Percentiles rank a stretch among this genome's conserved stretches.
phyloP scores from a whole-genome alignment of 1,140 invertebrate genomes.

The Anastrepha ludens region DNA sequence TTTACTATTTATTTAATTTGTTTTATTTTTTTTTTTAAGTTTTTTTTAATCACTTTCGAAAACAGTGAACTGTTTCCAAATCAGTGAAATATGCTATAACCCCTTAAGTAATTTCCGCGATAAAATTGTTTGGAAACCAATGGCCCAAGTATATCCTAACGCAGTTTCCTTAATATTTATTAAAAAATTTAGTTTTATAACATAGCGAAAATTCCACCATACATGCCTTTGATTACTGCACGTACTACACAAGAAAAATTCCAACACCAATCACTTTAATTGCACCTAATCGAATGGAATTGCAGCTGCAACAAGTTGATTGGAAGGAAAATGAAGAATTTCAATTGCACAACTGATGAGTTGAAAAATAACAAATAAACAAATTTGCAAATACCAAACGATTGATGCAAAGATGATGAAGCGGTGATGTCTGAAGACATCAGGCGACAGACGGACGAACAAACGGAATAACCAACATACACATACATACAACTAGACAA shows the following conservation, averaged over 20 bases:
- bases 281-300: constrained; percentile 41
- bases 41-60: no score
- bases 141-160: no score
- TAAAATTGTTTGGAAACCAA: no score
- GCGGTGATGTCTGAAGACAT: background rate
- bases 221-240: background rate
- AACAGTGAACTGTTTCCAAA: no score
- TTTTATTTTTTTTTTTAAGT: no score
- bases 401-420: constrained; percentile 34
- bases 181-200: no score
- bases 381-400: constrained; percentile 35
- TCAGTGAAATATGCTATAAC: no score
- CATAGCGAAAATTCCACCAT: background rate
- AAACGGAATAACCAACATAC: background rate
- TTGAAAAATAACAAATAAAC: constrained; percentile 46
- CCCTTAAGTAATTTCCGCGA: no score
- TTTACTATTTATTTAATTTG: no score
- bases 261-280: constrained; percentile 38
- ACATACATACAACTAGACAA: constrained; percentile 5
- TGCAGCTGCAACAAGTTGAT: constrained; percentile 50
- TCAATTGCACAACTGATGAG: constrained; percentile 50
- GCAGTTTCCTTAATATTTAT: no score
- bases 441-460: background rate
- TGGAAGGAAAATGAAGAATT: constrained; percentile 40
- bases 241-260: constrained; percentile 2